These are phyloP conservation scores for Eueides isabella DNA, from an alignment of 1,140 invertebrate species.

Conservation along the genomic window DNA sequence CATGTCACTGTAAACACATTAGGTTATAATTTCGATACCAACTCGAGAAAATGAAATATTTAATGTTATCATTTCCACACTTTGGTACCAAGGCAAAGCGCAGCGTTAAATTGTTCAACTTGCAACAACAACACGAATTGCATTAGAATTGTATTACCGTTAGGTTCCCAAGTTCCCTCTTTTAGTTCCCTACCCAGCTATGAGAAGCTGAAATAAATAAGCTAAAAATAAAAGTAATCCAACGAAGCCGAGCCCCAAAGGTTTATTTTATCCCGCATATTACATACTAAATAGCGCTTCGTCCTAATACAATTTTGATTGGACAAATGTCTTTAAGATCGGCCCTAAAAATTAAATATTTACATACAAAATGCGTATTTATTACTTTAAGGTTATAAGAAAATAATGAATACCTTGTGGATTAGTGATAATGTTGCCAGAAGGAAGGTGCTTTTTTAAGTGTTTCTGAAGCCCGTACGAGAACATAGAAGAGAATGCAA, in stretches of 20 bases:
- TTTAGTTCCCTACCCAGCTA: no score
- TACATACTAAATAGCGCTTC: background rate
- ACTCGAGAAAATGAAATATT: no score
- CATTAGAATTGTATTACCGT: no score
- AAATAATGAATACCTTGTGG: background rate
- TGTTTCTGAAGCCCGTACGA: background rate
- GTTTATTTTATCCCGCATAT: conserved; percentile 1
- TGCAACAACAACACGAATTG: no score
- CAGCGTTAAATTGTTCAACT: no score
- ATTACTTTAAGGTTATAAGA: background rate
- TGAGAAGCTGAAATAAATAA: no score
- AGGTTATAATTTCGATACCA: no score
- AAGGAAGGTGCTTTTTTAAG: no score
- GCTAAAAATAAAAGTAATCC: conserved; percentile 3
- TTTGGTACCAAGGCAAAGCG: no score
- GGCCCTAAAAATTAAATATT: background rate
- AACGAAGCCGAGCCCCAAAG: background rate
- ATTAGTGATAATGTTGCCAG: background rate
- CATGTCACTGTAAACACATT: no score
- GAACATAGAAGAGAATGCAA: background rate
- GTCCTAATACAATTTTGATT: background rate
- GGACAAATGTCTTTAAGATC: conserved; percentile 7
- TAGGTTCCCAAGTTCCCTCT: no score
- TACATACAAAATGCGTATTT: background rate
- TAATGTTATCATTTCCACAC: no score